phyloP scores from a whole-genome alignment of 2,888 invertebrate species.

The Andrena chrysosceles region DNA sequence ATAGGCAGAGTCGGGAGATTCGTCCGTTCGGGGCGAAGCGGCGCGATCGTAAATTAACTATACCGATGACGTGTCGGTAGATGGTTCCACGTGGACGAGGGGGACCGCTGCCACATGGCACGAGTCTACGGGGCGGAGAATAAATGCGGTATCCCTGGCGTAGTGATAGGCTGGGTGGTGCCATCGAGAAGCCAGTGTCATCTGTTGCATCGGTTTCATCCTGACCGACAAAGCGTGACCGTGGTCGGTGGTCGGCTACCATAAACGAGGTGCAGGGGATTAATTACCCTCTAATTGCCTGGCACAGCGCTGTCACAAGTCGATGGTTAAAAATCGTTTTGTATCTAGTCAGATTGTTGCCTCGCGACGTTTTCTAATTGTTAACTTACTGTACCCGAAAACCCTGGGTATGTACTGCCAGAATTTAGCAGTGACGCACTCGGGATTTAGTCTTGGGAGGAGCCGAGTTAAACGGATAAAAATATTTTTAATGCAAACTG shows the following conservation, averaged over 20 bases:
- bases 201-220: conserved; percentile 82
- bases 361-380: neutral
- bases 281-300: conserved; percentile 68
- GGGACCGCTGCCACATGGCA: conserved; percentile 78
- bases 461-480: too few species aligned
- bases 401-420: too few species aligned
- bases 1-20: conserved; percentile 29
- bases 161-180: conserved; percentile 68
- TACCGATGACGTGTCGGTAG: conserved; percentile 74
- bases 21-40: conserved; percentile 26
- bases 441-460: too few species aligned
- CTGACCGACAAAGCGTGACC: conserved; percentile 72
- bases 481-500: too few species aligned
- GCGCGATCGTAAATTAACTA: conserved; percentile 73
- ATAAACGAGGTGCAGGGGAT: conserved; percentile 61
- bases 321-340: conserved; percentile 54
- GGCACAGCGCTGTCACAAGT: conserved; percentile 13
- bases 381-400: neutral
- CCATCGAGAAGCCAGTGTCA: conserved; percentile 78
- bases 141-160: conserved; percentile 65
- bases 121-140: conserved; percentile 72
- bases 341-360: conserved; percentile 14
- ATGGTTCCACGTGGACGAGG: conserved; percentile 59
- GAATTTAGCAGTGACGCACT: too few species aligned
- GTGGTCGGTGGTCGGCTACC: conserved; percentile 55